Evolutionary conservation across 2,797 vertebrate genomes (phyloP), one percentile per base, ranked within the genome.

Genomic region (Ara ararauna): DNA sequence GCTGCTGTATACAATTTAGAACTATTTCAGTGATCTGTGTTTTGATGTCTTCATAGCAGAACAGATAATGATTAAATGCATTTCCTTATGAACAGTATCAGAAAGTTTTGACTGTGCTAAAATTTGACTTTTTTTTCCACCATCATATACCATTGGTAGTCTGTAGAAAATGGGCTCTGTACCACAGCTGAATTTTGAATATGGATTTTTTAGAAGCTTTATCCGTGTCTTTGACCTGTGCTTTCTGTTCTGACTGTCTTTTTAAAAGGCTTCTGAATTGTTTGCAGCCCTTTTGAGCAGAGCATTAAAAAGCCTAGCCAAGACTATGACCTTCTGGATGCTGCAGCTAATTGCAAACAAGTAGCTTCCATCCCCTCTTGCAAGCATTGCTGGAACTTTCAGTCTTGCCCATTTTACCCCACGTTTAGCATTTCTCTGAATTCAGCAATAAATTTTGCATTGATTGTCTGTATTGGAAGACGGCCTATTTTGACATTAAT

Each of bases 391-490:
- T 94, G 72, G 65, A 92, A 80, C 50, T 61, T 80, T 93, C 87
- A 83, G 1, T 92, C 86, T 94, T 91, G 65, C 53, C 84, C 84
- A 18, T 89, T 92, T 96, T 95, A 95, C 83, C 78, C 86, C 58
- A 83, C 65, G 45, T 93, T 97, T 93, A 93, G 78, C 94, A 66
- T 94, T 95, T 93, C 80, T 95, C 82, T 92, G 81, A 95, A 93
- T 87, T 90, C 84, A 92, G 81, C 86, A 78, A 95, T 97, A 93
- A 94, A 94, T 97, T 96, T 96, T 96, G 58, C 93, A 96, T 93
- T 75, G 70, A 60, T 77, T 78, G 48, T 54, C 65, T 72, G 60
- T 90, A 86, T 82, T 77, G 88, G 84, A 94, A 95, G 94, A 83
- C 65, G 86, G 40, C 75, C 92, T 90, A 92, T 96, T 96, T 96